Evolutionary conservation across 2,888 invertebrate genomes (phyloP), one percentile per base, ranked within the genome.

Genomic region (Aphidoletes aphidimyza): DNA sequence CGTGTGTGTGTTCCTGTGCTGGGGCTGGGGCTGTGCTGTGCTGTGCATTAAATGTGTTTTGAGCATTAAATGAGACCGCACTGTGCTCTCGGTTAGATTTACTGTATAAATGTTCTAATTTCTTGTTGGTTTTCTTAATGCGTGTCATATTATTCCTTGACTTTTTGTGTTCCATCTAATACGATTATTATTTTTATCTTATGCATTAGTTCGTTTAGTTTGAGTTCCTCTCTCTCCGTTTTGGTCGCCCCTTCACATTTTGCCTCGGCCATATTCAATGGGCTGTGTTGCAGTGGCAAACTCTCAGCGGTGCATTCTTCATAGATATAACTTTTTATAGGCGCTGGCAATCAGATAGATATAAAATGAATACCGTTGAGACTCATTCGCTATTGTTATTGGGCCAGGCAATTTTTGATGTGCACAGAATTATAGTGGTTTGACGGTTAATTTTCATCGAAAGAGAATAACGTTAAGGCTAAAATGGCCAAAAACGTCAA

Each of bases 151-250:
- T 3, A 54, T 26, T 47, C 17, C 26, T n/a, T 54, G 54, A 54
- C 5, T 54, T n/a, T 54, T n/a, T n/a, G n/a, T n/a, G 54, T 54
- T 54, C 54, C 54, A 54, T 54, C 22, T 54, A 54, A 54, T 54
- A 14, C 54, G 54, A 54, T 54, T 54, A 54, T 54, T 54, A n/a
- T 54, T 54, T 54, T 54, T 54, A 54, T 54, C 54, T 54, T 54
- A 11, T 17, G 17, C 54, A 26, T 26, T 54, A 54, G 22, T 54
- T 26, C 54, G n/a, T 54, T 22, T 54, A 54, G 54, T 54, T 54
- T 11, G 6, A 42, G 6, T 9, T 22, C 26, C 22, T 54, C 26
- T n/a, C n/a, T n/a, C n/a, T n/a, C n/a, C n/a, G n/a, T n/a, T n/a
- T n/a, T n/a, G n/a, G 54, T 54, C 54, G 17, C 54, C 26, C 54